Evolutionary conservation across 2,113 vertebrate species (phyloP).

Genomic region (Cryptotis parvus): DNA sequence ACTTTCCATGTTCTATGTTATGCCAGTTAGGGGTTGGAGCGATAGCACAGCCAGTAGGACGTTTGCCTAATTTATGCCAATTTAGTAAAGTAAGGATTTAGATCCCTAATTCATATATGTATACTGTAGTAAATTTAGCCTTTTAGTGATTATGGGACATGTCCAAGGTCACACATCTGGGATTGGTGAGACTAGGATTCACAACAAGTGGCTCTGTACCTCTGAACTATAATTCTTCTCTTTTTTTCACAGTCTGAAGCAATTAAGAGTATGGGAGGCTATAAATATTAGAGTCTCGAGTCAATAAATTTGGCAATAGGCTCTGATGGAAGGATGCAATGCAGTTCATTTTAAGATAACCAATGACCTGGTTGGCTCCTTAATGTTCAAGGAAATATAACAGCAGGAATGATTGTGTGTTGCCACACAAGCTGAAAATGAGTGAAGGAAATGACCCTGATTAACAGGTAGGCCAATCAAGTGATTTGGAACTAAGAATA

Average conservation of each 20-base stretch:
- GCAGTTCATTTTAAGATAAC: not conserved
- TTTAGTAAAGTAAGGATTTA: not conserved
- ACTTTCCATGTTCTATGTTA: not conserved
- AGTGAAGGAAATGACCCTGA: not conserved
- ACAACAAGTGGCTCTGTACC: not conserved
- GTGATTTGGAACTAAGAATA: not conserved
- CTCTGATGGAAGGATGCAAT: not conserved
- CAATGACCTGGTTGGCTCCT: not conserved
- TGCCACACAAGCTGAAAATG: not conserved
- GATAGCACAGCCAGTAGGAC: too few relatives aligned
- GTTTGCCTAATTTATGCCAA: too few relatives aligned
- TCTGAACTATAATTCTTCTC: not conserved
- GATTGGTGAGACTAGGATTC: not conserved
- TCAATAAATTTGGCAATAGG: not conserved
- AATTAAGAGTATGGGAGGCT: not conserved
- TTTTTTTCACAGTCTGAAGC: not conserved
- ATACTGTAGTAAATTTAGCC: not conserved
- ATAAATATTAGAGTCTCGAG: not conserved
- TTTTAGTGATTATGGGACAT: not conserved
- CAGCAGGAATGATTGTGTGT: conserved; percentile 17
- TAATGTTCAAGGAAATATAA: not conserved
- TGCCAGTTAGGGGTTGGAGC: too few relatives aligned
- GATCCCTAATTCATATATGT: conserved; percentile 7
- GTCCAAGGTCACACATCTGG: not conserved
- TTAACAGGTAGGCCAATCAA: not conserved